A percentile compares a stretch with the other conserved stretches of the same genome.
phyloP scores from a whole-genome alignment of 2,113 vertebrate species.

The Centropus bengalensis region DNA sequence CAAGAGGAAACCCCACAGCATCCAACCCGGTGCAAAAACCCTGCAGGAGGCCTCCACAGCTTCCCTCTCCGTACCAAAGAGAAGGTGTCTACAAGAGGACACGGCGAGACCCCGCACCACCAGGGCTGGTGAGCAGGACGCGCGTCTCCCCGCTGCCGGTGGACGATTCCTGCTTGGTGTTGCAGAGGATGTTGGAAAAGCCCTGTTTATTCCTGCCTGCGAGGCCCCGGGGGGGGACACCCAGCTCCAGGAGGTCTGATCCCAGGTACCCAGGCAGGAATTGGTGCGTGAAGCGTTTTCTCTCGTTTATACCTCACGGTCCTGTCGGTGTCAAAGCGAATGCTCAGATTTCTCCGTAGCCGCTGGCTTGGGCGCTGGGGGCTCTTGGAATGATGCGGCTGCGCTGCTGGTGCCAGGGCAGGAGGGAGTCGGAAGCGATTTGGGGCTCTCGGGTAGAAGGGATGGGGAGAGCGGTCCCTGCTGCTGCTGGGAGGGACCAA shows the following conservation, averaged over 20 bases:
- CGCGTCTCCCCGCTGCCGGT: neutral
- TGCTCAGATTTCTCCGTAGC: neutral
- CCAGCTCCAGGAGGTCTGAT: neutral
- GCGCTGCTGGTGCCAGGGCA: neutral
- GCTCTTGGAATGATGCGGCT: neutral
- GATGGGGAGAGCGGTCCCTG: rapidly evolving
- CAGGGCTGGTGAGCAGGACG: rapidly evolving
- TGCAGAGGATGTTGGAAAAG: neutral
- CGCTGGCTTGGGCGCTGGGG: neutral
- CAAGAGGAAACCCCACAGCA: neutral
- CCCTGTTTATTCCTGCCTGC: neutral
- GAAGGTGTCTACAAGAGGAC: neutral
- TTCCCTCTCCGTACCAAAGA: conserved; percentile 66
- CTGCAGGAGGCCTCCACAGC: conserved; percentile 8
- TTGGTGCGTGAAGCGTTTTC: neutral
- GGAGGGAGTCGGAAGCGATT: neutral
- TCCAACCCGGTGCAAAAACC: neutral
- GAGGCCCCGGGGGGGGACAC: neutral
- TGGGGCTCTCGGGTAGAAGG: rapidly evolving
- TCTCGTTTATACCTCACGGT: conserved; percentile 46
- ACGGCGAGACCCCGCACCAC: neutral
- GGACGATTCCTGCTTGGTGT: neutral
- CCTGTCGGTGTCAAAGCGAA: conserved; percentile 19
- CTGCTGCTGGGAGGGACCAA: rapidly evolving
- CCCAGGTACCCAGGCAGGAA: neutral